phyloP scores from a whole-genome alignment of 2,888 invertebrate species.

The Leistus spinibarbis region DNA sequence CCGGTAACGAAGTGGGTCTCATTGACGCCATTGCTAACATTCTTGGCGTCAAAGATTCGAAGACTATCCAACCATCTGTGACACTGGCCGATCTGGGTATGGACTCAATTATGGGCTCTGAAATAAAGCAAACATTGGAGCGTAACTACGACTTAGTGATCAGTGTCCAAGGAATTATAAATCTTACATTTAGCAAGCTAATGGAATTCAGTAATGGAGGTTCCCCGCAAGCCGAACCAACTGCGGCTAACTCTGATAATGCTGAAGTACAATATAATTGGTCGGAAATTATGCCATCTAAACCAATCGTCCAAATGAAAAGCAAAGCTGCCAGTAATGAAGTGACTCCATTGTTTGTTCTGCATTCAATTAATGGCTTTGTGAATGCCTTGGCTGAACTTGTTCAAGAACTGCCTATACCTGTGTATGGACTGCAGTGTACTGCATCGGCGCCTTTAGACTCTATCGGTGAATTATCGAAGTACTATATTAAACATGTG shows the following conservation, averaged over 20 bases:
- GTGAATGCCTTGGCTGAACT: slow-evolving; percentile 73
- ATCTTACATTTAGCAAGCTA: slow-evolving; percentile 78
- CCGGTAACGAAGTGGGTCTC: slow-evolving; percentile 67
- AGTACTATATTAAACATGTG: slow-evolving; percentile 74
- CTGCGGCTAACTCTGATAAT: slow-evolving; percentile 55
- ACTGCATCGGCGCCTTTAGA: slow-evolving; percentile 74
- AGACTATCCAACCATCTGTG: slow-evolving; percentile 74
- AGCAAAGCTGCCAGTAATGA: slow-evolving; percentile 60
- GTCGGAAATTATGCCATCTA: slow-evolving; percentile 76
- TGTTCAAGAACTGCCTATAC: slow-evolving; percentile 73
- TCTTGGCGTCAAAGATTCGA: slow-evolving; percentile 85
- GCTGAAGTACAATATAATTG: slow-evolving; percentile 62
- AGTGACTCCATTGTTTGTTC: slow-evolving; percentile 66
- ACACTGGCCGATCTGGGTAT: slow-evolving; percentile 94
- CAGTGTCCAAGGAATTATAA: slow-evolving; percentile 89
- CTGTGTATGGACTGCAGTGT: slow-evolving; percentile 91
- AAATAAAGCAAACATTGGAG: slow-evolving; percentile 95
- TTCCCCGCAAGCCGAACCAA: slow-evolving; percentile 34
- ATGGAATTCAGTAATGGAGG: slow-evolving; percentile 61
- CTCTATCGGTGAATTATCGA: slow-evolving; percentile 74
- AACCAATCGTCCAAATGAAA: slow-evolving; percentile 71
- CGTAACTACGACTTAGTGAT: slow-evolving; percentile 89
- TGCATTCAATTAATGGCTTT: slow-evolving; percentile 91
- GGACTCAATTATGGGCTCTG: slow-evolving; percentile 98
- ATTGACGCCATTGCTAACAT: slow-evolving; percentile 86